A percentile compares a stretch with the other conserved stretches of the same genome.
phyloP scores from a whole-genome alignment of 2,113 vertebrate species.

The Meles meles region DNA sequence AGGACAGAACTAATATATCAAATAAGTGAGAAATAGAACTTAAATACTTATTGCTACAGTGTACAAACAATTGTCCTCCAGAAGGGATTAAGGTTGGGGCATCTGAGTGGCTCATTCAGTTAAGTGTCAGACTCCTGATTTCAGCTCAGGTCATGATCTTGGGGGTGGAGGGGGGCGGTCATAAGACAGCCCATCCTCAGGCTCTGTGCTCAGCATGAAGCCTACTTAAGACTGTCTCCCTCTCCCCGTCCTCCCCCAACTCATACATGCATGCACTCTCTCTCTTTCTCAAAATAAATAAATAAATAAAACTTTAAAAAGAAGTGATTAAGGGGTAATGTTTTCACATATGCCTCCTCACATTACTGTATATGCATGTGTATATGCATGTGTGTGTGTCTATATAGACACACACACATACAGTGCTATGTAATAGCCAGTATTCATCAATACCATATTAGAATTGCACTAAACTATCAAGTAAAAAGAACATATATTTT shows the following conservation, averaged over 20 bases:
- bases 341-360: neutral
- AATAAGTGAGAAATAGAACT: neutral
- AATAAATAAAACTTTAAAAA: neutral
- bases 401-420: neutral
- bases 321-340: neutral
- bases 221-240: neutral
- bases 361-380: neutral
- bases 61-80: neutral
- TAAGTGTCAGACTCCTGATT: neutral
- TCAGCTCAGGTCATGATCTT: neutral
- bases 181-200: neutral
- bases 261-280: neutral
- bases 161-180: neutral
- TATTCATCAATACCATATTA: neutral
- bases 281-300: neutral
- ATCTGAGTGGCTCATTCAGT: neutral
- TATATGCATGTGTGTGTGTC: rapidly evolving
- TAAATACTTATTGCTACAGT: neutral
- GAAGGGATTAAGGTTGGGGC: neutral
- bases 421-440: neutral
- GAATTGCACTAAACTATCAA: neutral
- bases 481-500: neutral
- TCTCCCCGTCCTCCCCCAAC: neutral
- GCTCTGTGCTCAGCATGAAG: neutral
- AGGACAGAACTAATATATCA: neutral